Evolutionary conservation across 2,113 vertebrate species (phyloP), one percentile per base, ranked within the genome.

Genomic region (Oryzias curvinotus): DNA sequence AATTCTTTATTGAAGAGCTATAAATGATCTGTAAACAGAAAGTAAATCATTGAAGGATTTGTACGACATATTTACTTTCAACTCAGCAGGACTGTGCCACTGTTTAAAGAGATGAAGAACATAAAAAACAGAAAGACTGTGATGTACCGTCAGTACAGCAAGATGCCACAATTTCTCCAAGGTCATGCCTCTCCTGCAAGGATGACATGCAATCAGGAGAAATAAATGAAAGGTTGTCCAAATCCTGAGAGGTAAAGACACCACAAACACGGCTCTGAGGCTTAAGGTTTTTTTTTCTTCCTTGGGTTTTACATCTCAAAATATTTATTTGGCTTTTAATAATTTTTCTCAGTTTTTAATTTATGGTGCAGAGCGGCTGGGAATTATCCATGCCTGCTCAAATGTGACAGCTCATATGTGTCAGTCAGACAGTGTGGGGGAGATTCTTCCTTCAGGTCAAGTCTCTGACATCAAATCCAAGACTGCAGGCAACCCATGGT

Each of bases 151-250:
- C 51, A 28, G 51, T 19, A 16, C 69, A 65, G 66, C 70, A 53
- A 73, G 65, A 74, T 78, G 70, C 63, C 71, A 73, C 78, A 64
- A 52, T 63, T 73, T 81, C 78, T 83, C 68, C 84, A 85, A 85
- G 84, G 80, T 85, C 84, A 83, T 68, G 81, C 76, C 78, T 78
- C 80, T 75, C 48, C 64, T 74, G 73, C 73, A 75, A 69, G 62
- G 63, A 80, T 82, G 78, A 65, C 81, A 78, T 56, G 74, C 83
- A 84, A 86, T 82, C 75, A 80, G 3, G 14, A 69, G 71, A 83
- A 81, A 86, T 77, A 81, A 84, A 87, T 82, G 78, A 78, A 82
- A 85, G 75, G 56, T 58, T 54, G 56, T 52, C 64, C 46, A 52
- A 56, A 65, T 75, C 69, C 70, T 56, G 71, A 41, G 64, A 68